Conservation (phyloP, 1,140 invertebrate genomes). For the Gonatopus flavifemur region DNA sequence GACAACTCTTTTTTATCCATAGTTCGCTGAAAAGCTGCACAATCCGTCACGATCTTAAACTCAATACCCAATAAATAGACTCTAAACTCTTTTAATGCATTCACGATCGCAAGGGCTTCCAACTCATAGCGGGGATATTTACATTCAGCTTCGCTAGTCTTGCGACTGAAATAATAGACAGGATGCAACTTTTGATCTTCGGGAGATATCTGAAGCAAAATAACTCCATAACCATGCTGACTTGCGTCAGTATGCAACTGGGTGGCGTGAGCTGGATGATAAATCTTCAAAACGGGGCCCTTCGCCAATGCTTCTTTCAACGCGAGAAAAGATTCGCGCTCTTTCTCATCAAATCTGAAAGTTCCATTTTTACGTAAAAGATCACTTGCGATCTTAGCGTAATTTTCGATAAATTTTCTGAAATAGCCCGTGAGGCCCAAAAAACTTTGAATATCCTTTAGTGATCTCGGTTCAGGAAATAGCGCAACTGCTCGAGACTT, state of each 20-base stretch:
- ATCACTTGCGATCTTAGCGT: not conserved
- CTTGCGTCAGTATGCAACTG: conserved; percentile 30
- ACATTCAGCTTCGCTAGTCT: conserved; percentile 27
- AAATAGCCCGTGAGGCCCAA: too few species aligned
- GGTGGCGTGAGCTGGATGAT: conserved; percentile 16
- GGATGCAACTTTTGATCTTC: not conserved
- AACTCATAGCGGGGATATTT: conserved; percentile 25
- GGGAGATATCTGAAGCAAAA: conserved; percentile 16
- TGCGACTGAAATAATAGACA: not conserved
- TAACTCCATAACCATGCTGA: too few species aligned
- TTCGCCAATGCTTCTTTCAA: conserved; percentile 4
- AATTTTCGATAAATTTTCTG: not conserved
- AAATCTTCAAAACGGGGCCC: not conserved
- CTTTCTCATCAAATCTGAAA: not conserved
- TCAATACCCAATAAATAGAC: conserved; percentile 10
- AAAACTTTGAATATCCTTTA: not conserved
- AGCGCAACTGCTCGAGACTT: not conserved
- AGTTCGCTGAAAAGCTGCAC: not conserved
- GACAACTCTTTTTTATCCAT: conserved; percentile 6
- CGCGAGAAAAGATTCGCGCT: not conserved
- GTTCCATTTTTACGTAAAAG: not conserved
- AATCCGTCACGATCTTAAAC: conserved; percentile 20
- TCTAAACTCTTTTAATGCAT: conserved; percentile 15
- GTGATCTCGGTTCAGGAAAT: not conserved
- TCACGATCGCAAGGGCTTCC: conserved; percentile 20